These are phyloP conservation scores for Parambassis ranga DNA, from an alignment of 2,797 vertebrate genomes.

Conservation along the genomic window DNA sequence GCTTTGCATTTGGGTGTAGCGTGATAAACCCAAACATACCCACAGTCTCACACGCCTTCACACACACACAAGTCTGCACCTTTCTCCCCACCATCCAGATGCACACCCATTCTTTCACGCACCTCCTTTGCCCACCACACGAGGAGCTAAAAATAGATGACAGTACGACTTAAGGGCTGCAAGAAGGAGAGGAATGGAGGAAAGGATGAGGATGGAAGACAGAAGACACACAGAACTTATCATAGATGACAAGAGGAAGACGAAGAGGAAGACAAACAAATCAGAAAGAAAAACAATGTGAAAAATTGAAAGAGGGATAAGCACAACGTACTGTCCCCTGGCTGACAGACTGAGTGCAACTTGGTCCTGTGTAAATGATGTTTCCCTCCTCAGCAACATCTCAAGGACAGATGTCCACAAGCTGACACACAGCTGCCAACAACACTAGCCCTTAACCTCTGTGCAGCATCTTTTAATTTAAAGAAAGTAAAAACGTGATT, in stretches of 20 bases:
- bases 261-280: neutral
- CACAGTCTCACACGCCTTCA: constrained; percentile 23
- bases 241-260: constrained; percentile 20
- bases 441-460: neutral
- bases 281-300: constrained; percentile 1
- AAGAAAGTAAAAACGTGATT: neutral
- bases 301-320: neutral
- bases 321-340: constrained; percentile 1
- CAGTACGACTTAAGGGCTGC: constrained; percentile 54
- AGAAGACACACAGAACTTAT: constrained; percentile 19
- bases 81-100: constrained; percentile 63
- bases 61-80: constrained; percentile 46
- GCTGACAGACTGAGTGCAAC: constrained; percentile 16
- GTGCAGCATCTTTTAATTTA: neutral
- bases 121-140: constrained; percentile 71
- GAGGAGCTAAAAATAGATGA: constrained; percentile 81
- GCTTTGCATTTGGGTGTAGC: constrained; percentile 48
- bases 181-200: constrained; percentile 30
- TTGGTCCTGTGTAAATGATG: constrained; percentile 6
- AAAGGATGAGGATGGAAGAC: constrained; percentile 41
- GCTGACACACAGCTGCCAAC: constrained; percentile 11
- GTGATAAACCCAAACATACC: constrained; percentile 56
- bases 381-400: constrained; percentile 7
- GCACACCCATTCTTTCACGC: constrained; percentile 73
- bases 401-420: constrained; percentile 9